Evolutionary conservation across 2,113 vertebrate genomes (phyloP).

Genomic region (Echinops telfairi): DNA sequence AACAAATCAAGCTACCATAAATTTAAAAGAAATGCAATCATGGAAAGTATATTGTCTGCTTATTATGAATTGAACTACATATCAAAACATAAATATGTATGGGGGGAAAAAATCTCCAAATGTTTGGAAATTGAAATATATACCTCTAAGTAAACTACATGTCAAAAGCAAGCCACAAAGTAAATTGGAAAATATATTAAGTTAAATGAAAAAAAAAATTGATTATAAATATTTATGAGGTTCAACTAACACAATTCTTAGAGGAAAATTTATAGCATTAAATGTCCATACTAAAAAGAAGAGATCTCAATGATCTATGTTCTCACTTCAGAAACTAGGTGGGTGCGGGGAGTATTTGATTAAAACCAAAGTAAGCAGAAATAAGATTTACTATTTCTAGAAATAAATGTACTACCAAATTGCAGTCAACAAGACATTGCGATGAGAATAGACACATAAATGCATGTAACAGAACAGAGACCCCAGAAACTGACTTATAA

Average conservation of each 20-base stretch:
- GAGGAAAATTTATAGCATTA: neutral
- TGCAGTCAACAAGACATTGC: no score
- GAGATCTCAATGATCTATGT: neutral
- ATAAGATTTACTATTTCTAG: no score
- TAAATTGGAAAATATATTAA: neutral
- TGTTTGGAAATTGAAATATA: constrained; percentile 4
- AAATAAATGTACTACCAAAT: no score
- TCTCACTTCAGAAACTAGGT: no score
- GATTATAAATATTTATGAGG: neutral
- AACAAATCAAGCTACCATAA: constrained; percentile 30
- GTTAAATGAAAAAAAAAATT: neutral
- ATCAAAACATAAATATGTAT: constrained; percentile 28
- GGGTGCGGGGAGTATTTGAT: no score
- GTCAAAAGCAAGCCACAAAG: neutral
- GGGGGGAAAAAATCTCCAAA: neutral
- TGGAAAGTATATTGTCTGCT: neutral
- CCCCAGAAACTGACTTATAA: no score
- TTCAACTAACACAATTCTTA: neutral
- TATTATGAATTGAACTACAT: constrained; percentile 52
- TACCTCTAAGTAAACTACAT: constrained; percentile 9
- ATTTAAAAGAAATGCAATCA: constrained; percentile 23
- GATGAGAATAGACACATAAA: no score
- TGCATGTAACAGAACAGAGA: no score
- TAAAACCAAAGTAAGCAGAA: no score
- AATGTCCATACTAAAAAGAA: neutral